Conservation (phyloP, 2,797 vertebrate genomes). For the Sebastes matsubarae region DNA sequence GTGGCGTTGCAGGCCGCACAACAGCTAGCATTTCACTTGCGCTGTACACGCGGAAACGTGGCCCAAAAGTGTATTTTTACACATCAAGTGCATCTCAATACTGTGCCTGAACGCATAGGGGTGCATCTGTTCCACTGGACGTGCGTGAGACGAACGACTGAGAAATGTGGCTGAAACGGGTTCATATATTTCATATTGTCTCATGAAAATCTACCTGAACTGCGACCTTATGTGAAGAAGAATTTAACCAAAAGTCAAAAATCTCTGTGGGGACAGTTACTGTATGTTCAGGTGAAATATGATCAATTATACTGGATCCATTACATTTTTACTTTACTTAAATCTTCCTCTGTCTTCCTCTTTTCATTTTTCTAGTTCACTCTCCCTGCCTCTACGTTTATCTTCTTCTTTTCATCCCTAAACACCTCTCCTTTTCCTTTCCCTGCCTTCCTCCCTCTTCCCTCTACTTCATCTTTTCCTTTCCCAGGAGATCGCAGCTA, state of each 20-base stretch:
- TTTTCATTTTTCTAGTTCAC: not conserved
- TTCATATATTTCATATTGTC: not conserved
- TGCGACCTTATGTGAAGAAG: not conserved
- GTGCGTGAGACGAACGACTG: not conserved
- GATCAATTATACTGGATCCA: not conserved
- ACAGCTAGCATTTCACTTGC: too few species aligned
- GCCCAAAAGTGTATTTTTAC: too few species aligned
- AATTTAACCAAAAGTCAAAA: not conserved
- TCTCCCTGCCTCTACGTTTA: not conserved
- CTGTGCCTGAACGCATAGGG: too few species aligned
- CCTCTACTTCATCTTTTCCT: not conserved
- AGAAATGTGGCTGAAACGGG: not conserved
- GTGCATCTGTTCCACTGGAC: not conserved
- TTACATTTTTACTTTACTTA: not conserved
- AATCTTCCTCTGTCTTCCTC: not conserved
- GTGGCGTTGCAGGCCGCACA: not conserved
- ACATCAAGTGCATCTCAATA: too few species aligned
- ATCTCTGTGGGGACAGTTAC: not conserved
- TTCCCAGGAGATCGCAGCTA: slow-evolving; percentile 14
- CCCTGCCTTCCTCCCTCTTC: not conserved
- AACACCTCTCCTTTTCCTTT: not conserved
- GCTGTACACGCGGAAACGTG: too few species aligned
- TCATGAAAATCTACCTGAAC: not conserved
- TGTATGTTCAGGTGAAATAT: not conserved
- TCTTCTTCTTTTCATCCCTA: slow-evolving; percentile 2